Conservation (phyloP, 2,113 vertebrate genomes). For the Toxotes jaculatrix region DNA sequence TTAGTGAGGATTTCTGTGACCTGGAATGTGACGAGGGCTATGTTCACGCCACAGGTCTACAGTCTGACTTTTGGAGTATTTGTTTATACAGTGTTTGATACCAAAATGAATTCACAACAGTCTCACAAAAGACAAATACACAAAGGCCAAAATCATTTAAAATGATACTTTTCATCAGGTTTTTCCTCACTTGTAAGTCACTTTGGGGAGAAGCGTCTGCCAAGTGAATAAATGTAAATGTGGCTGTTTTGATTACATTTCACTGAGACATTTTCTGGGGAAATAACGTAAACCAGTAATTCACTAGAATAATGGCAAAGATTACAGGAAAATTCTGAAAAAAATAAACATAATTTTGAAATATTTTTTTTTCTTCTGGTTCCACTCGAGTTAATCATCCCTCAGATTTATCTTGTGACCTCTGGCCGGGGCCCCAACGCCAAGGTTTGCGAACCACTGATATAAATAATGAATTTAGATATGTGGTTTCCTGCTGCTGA, state of each 20-base stretch:
- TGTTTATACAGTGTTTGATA: neutral
- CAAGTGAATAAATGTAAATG: too few species aligned
- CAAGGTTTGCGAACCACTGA: neutral
- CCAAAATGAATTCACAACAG: neutral
- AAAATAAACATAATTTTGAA: neutral
- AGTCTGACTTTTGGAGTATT: neutral
- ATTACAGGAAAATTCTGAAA: neutral
- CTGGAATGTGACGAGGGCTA: neutral
- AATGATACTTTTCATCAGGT: neutral
- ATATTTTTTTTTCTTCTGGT: neutral
- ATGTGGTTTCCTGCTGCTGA: neutral
- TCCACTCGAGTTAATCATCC: neutral
- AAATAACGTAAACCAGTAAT: neutral
- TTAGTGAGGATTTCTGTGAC: slow-evolving; percentile 14
- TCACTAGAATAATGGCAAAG: neutral
- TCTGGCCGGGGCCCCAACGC: neutral
- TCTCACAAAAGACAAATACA: neutral
- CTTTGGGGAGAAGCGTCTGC: too few species aligned
- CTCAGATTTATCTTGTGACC: neutral
- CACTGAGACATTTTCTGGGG: neutral
- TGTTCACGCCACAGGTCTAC: neutral
- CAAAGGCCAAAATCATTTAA: neutral
- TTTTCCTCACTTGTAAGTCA: neutral
- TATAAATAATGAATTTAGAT: neutral
- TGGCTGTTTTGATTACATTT: neutral